Evolutionary conservation across 2,113 vertebrate genomes (phyloP), one percentile per base, ranked within the genome.

Genomic region (Miniopterus natalensis): DNA sequence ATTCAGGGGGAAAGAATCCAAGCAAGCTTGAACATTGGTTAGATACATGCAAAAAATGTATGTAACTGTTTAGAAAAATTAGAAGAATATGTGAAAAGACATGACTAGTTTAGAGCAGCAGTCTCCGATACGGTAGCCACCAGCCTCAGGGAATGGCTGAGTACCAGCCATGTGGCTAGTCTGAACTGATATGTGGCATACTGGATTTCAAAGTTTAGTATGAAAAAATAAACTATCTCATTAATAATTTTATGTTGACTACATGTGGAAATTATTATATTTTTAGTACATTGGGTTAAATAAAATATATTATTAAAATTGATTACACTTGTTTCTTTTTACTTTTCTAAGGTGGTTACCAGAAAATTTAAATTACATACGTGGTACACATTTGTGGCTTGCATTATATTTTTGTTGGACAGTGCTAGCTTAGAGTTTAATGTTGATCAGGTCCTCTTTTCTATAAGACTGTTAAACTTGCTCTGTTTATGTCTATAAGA

Each of bases 241-340:
- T 57, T 40, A 36, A 53, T 80, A 84, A 77, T 55, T 96, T 86
- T 88, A 65, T 79, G 12, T 79, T 51, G 45, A 47, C 66, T 42
- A 29, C 21, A 57, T 77, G 18, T 77, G 40, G 3, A 93, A 84
- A 70, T 71, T 29, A 63, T n/a, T 21, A 5, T 57, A 40, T 84
- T 65, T 90, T 83, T 89, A 94, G 61, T 77, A 83, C 40, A 36
- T 53, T 47, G 27, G 14, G 27, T 70, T 94, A 66, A 83, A 74
- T 81, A 59, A 95, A 66, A 95, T 47, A 81, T 25, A 78, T 78
- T 31, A 47, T n/a, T 81, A 51, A 66, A 71, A 40, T 59, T 27
- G 40, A 91, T 84, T 70, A 21, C 5, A 42, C 21, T 65, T 73
- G 21, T 47, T 92, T 87, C 36, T 61, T 88, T 90, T 66, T 59